phyloP scores from a whole-genome alignment of 2,113 vertebrate species.

The Columbina picui region DNA sequence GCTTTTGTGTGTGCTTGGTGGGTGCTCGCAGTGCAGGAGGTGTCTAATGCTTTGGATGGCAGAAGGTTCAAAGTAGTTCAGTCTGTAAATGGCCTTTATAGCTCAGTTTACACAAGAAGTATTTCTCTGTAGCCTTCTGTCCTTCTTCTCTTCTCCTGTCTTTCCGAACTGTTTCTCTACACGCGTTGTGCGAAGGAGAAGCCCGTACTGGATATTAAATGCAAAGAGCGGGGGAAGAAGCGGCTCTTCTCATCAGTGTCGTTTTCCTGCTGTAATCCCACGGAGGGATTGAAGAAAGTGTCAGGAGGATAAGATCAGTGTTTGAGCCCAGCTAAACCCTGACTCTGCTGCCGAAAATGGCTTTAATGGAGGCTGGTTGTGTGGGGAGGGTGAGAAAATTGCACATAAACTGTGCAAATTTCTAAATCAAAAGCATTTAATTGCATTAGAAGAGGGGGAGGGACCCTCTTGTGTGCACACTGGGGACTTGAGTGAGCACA shows the following conservation, averaged over 20 bases:
- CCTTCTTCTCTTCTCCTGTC: background rate
- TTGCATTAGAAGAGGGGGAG: constrained; percentile 18
- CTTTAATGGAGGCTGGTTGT: background rate
- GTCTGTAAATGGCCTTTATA: background rate
- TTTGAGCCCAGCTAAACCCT: background rate
- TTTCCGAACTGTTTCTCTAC: background rate
- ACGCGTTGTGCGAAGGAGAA: background rate
- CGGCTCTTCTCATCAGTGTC: background rate
- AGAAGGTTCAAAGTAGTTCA: background rate
- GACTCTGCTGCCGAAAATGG: background rate
- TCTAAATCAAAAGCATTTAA: constrained; percentile 52
- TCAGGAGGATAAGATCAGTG: background rate
- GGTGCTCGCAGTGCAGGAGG: background rate
- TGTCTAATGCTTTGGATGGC: background rate
- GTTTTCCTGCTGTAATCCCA: constrained; percentile 22
- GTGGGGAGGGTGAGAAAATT: background rate
- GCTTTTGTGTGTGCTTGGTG: constrained; percentile 21
- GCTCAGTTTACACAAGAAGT: background rate
- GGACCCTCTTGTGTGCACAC: background rate
- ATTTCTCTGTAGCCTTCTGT: background rate
- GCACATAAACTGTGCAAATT: background rate
- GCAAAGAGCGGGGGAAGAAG: background rate
- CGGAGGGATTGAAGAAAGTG: constrained; percentile 5
- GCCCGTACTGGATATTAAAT: background rate
- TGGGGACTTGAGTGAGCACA: background rate